A percentile compares a stretch with the other conserved stretches of the same genome.
phyloP scores from a whole-genome alignment of 2,113 vertebrate genomes.

The Podarcis muralis region DNA sequence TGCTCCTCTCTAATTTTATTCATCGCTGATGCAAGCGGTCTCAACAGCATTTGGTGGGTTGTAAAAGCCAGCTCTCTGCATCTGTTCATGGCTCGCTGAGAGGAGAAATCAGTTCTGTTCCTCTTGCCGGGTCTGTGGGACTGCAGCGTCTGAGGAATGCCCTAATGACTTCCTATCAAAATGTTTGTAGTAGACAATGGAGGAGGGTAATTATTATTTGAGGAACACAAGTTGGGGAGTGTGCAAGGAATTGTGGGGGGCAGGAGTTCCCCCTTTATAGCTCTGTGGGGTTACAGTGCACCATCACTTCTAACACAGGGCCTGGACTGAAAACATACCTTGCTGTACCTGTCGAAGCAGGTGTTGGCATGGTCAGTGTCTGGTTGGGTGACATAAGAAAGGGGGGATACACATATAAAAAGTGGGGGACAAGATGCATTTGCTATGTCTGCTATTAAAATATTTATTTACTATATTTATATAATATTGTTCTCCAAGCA shows the following conservation, averaged over 20 bases:
- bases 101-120: background rate
- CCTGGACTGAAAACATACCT: no score
- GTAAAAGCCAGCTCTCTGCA: background rate
- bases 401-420: no score
- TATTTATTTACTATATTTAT: no score
- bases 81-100: background rate
- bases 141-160: no score
- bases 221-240: background rate
- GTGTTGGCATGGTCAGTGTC: no score
- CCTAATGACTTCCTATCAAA: background rate
- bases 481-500: no score
- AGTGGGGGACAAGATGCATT: no score
- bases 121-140: background rate
- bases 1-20: background rate
- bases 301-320: background rate
- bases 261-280: background rate
- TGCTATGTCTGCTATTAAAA: no score
- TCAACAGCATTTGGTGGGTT: background rate
- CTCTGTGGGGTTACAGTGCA: background rate
- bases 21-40: background rate
- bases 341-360: no score
- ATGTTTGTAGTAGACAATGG: background rate
- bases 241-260: background rate
- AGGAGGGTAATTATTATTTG: background rate
- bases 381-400: no score